Conservation (phyloP, 64 coral and sea anemone genomes). For the Stichodactyla mertensii region DNA sequence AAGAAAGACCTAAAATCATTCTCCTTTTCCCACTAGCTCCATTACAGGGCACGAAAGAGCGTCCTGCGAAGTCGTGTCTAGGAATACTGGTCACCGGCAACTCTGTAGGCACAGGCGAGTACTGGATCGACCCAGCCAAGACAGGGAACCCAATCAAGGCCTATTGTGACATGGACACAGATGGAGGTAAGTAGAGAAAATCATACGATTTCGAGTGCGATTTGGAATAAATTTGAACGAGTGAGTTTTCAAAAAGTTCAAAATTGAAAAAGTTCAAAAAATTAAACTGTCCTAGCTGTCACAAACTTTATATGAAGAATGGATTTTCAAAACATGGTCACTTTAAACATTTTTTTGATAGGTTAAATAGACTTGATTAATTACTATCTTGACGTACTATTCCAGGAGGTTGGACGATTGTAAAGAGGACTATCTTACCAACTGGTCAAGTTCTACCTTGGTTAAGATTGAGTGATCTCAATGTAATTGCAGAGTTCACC, state of each 20-base stretch:
- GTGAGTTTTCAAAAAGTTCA: too few species aligned
- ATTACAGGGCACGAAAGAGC: neutral
- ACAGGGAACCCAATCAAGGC: constrained; percentile 13
- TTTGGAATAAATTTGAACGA: too few species aligned
- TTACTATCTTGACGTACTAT: neutral
- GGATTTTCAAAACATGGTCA: too few species aligned
- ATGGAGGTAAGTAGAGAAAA: constrained; percentile 14
- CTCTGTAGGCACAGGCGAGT: neutral
- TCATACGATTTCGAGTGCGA: neutral
- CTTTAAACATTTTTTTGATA: too few species aligned
- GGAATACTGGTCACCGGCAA: constrained; percentile 5
- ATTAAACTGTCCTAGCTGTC: too few species aligned
- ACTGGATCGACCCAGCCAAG: constrained; percentile 27
- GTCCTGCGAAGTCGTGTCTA: constrained; percentile 15
- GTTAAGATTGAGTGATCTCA: neutral
- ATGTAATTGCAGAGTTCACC: neutral
- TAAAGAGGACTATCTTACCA: neutral
- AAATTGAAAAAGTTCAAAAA: too few species aligned
- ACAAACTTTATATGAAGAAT: too few species aligned
- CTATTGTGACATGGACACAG: constrained; percentile 42
- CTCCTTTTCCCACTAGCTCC: neutral
- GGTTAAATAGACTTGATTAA: too few species aligned
- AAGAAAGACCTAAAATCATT: too few species aligned
- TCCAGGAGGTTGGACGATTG: neutral
- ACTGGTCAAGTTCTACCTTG: neutral